A percentile compares a stretch with the other conserved stretches of the same genome.
phyloP scores from a whole-genome alignment of 2,797 vertebrate species.

The Onychomys leucogaster region DNA sequence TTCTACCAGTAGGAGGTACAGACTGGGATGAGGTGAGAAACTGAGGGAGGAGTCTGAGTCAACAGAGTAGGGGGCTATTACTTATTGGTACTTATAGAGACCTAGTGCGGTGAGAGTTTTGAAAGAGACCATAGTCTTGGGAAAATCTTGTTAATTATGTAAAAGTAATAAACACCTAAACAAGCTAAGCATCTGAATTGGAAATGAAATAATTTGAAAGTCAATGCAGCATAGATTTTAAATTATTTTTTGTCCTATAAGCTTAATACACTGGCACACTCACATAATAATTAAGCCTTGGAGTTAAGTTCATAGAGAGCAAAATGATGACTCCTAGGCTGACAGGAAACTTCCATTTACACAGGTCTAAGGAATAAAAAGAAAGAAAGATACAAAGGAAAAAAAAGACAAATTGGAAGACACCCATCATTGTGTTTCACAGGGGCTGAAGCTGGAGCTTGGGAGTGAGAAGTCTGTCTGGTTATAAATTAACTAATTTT shows the following conservation, averaged over 20 bases:
- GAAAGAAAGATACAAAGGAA: neutral
- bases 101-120: neutral
- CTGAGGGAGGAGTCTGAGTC: neutral
- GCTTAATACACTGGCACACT: slow-evolving; percentile 64
- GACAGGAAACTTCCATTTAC: slow-evolving; percentile 67
- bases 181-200: slow-evolving; percentile 65
- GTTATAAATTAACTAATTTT: slow-evolving; percentile 52
- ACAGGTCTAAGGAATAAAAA: neutral
- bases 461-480: neutral
- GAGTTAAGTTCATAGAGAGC: slow-evolving; percentile 75
- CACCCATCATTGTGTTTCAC: slow-evolving; percentile 46
- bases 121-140: neutral
- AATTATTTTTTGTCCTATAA: slow-evolving; percentile 76
- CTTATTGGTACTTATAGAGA: neutral
- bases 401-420: slow-evolving; percentile 53
- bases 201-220: slow-evolving; percentile 80
- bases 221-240: slow-evolving; percentile 71
- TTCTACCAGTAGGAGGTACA: neutral
- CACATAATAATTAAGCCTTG: slow-evolving; percentile 74
- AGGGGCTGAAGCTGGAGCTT: neutral
- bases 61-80: neutral
- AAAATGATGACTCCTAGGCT: slow-evolving; percentile 70
- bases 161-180: slow-evolving; percentile 71
- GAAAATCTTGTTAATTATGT: slow-evolving; percentile 54
- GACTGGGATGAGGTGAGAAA: neutral